Evolutionary conservation across 1,140 invertebrate species (phyloP).

Genomic region (Drosophila equinoxialis): DNA sequence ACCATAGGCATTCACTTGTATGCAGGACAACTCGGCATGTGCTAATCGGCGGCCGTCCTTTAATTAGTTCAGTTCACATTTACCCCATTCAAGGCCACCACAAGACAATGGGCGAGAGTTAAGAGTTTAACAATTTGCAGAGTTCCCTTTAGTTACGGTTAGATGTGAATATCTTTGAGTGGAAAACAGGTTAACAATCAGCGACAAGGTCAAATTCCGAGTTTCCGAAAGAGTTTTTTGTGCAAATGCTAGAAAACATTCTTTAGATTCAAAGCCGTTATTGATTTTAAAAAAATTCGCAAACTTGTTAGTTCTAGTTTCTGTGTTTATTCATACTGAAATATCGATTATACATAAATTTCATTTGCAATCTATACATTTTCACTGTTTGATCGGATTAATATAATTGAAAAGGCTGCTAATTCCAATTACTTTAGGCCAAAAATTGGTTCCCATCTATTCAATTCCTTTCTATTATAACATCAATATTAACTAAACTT

Average conservation of each 20-base stretch:
- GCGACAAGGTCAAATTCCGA: background rate
- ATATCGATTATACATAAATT: too few species aligned
- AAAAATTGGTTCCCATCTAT: too few species aligned
- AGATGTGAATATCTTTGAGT: constrained; percentile 2
- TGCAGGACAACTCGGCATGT: constrained; percentile 44
- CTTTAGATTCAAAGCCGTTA: too few species aligned
- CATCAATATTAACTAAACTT: too few species aligned
- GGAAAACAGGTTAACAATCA: constrained; percentile 9
- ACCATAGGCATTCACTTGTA: constrained; percentile 53
- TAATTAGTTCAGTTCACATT: constrained; percentile 42
- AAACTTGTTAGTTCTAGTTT: background rate
- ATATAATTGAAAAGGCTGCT: too few species aligned
- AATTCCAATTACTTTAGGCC: too few species aligned
- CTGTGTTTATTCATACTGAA: too few species aligned
- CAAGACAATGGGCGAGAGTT: constrained; percentile 8
- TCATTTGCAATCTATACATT: too few species aligned
- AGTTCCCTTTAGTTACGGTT: constrained; percentile 18
- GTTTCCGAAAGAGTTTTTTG: background rate
- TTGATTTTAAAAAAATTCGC: too few species aligned
- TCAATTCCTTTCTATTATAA: too few species aligned
- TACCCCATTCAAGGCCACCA: constrained; percentile 16
- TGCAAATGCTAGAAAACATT: background rate
- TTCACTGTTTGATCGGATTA: too few species aligned
- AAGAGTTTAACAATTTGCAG: constrained; percentile 12
- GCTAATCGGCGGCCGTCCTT: constrained; percentile 41